Conservation (phyloP, 2,113 vertebrate species). For the Pollimyrus isidori region DNA sequence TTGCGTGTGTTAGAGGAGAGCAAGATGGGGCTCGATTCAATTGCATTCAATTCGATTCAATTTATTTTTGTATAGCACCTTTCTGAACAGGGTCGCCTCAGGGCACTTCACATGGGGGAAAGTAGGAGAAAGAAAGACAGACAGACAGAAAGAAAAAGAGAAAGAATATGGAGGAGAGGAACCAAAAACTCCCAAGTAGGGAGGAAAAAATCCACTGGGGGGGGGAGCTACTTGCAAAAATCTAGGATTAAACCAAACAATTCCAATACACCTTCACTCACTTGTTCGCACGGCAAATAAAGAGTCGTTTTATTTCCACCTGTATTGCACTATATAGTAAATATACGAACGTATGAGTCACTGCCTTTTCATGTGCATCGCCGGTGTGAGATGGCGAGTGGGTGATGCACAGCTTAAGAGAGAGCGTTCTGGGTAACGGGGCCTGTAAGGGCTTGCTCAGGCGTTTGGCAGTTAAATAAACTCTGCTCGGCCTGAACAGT, state of each 20-base stretch:
- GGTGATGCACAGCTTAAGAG: neutral
- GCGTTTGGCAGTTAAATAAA: neutral
- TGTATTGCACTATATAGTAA: neutral
- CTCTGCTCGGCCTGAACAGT: neutral
- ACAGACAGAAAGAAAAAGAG: neutral
- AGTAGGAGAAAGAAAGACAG: neutral
- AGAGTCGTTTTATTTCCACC: neutral
- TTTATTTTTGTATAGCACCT: neutral
- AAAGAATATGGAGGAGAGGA: neutral
- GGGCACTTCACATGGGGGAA: too few species aligned
- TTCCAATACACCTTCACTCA: neutral
- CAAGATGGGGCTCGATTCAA: neutral
- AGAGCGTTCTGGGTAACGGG: neutral
- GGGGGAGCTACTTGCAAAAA: too few species aligned
- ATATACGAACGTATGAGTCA: neutral
- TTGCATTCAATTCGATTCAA: neutral
- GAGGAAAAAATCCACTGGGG: too few species aligned
- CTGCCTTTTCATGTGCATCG: neutral
- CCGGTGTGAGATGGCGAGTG: neutral
- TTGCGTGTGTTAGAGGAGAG: neutral
- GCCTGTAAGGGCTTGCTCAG: constrained; percentile 10
- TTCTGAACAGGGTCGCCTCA: neutral
- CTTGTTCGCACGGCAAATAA: neutral
- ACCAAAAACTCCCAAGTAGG: neutral
- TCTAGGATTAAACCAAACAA: too few species aligned